Conservation (phyloP, 2,888 invertebrate species). For the Teleogryllus oceanicus region DNA sequence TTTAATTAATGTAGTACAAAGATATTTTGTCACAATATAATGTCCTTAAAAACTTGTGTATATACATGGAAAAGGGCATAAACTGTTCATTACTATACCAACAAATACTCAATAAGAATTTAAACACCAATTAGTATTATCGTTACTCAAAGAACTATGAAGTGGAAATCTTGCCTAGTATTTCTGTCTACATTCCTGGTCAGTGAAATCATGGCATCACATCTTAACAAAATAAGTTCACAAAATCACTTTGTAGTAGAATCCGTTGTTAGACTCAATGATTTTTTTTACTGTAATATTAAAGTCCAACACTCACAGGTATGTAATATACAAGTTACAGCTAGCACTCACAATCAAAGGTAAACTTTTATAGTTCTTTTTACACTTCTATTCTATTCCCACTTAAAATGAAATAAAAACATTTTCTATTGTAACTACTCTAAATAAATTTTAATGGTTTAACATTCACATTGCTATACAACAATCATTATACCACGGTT, state of each 20-base stretch:
- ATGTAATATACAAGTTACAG: not conserved
- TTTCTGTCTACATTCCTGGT: too few relatives aligned
- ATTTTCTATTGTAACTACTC: not conserved
- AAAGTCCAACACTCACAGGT: not conserved
- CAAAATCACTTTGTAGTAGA: not conserved
- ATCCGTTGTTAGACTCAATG: not conserved
- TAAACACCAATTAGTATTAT: too few relatives aligned
- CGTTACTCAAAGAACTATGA: too few relatives aligned
- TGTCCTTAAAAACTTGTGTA: too few relatives aligned
- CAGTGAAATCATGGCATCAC: not conserved
- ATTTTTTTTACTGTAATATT: not conserved
- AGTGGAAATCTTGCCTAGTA: too few relatives aligned
- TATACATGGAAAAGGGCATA: too few relatives aligned
- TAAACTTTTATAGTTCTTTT: slow-evolving; percentile 2
- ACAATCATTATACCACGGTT: slow-evolving; percentile 9
- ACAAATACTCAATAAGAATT: too few relatives aligned
- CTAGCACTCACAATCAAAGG: slow-evolving; percentile 18
- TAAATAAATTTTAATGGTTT: slow-evolving; percentile 1
- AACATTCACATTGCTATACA: slow-evolving; percentile 1
- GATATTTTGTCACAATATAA: too few relatives aligned
- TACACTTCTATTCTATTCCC: slow-evolving; percentile 1
- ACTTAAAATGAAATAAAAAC: not conserved
- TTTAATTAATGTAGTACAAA: too few relatives aligned
- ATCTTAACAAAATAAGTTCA: slow-evolving; percentile 2
- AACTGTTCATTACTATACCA: too few relatives aligned